Evolutionary conservation across 2,113 vertebrate species (phyloP).

Genomic region (Dasyurus viverrinus): DNA sequence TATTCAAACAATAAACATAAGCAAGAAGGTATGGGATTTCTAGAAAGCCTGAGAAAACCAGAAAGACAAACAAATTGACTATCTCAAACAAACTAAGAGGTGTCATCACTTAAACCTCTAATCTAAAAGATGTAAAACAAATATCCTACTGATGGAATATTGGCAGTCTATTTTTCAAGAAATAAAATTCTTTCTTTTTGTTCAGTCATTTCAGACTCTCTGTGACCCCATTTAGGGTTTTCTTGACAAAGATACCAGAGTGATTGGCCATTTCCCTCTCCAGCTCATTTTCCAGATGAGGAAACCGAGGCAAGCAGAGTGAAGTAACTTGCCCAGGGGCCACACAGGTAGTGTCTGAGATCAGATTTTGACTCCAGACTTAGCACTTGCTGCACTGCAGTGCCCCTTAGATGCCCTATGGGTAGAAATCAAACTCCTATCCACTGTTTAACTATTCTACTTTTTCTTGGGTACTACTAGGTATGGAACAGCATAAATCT

Average conservation of each 20-base stretch:
- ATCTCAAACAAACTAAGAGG: background rate
- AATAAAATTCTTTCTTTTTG: background rate
- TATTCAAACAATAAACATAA: slow-evolving; percentile 27
- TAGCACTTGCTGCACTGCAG: background rate
- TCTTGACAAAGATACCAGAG: background rate
- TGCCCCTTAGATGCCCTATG: background rate
- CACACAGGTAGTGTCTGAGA: background rate
- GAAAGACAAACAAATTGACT: background rate
- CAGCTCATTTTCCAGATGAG: background rate
- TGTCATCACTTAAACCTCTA: slow-evolving; percentile 2
- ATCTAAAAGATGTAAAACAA: slow-evolving; percentile 22
- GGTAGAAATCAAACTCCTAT: background rate
- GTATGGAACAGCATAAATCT: background rate
- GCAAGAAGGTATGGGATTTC: background rate
- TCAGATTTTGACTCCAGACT: background rate
- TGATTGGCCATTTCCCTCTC: background rate
- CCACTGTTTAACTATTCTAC: background rate
- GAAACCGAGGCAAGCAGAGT: background rate
- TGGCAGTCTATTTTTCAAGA: background rate
- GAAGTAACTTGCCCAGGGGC: background rate
- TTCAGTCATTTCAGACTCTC: background rate
- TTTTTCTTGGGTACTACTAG: background rate
- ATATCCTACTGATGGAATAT: slow-evolving; percentile 1
- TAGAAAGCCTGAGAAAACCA: background rate
- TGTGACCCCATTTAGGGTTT: background rate